These are phyloP conservation scores for Orussus abietinus DNA, from an alignment of 1,140 invertebrate genomes.

Conservation along the genomic window DNA sequence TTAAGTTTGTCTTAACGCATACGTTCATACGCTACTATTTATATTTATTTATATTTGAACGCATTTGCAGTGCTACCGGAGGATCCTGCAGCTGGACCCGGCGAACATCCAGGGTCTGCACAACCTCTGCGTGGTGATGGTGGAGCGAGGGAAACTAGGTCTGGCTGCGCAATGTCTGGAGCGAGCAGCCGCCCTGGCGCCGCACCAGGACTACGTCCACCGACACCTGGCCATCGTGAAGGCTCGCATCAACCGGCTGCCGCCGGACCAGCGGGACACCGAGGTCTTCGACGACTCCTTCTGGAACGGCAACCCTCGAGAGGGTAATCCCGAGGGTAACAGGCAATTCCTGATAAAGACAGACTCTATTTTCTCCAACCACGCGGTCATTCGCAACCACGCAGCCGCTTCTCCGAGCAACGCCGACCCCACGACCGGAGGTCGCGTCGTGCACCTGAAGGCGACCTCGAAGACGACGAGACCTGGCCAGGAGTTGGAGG, in stretches of 20 bases:
- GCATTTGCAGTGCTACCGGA: conserved; percentile 77
- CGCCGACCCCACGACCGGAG: conserved; percentile 10
- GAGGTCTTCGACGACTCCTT: conserved; percentile 44
- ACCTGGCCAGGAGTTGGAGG: not conserved
- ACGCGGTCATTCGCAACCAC: conserved; percentile 37
- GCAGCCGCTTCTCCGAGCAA: conserved; percentile 17
- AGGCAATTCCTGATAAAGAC: conserved; percentile 37
- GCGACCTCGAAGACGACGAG: conserved; percentile 28
- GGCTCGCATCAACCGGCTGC: conserved; percentile 57
- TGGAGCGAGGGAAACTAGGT: conserved; percentile 81
- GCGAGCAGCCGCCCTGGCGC: conserved; percentile 74
- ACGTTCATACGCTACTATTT: too few relatives aligned
- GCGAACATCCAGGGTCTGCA: conserved; percentile 92
- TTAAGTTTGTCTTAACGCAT: too few relatives aligned
- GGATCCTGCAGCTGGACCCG: conserved; percentile 82
- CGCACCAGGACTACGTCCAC: conserved; percentile 85
- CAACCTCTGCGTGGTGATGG: conserved; percentile 93
- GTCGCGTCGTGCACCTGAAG: conserved; percentile 38
- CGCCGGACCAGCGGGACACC: conserved; percentile 41
- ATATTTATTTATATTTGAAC: too few relatives aligned
- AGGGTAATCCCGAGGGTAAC: conserved; percentile 16
- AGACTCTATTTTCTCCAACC: conserved; percentile 37
- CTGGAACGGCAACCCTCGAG: conserved; percentile 21
- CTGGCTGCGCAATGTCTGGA: conserved; percentile 81
- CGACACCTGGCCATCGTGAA: conserved; percentile 84